Evolutionary conservation across 2,888 invertebrate species (phyloP).

Genomic region (Ditula angustiorana): DNA sequence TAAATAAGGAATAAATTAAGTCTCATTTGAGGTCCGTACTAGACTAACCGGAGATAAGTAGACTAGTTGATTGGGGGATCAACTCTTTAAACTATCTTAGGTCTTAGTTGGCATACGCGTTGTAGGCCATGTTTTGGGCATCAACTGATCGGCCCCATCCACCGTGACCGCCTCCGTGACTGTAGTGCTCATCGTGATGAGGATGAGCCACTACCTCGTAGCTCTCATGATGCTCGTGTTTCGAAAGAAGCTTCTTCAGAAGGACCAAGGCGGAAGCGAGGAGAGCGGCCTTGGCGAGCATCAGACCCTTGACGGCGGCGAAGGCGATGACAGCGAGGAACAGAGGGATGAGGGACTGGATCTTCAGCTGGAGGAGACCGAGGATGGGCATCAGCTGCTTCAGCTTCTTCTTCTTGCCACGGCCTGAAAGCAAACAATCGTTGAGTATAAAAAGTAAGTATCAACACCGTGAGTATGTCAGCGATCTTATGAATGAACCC

Average conservation of each 20-base stretch:
- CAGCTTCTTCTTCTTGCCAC: conserved; percentile 92
- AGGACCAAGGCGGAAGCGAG: conserved; percentile 90
- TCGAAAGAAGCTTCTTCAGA: conserved; percentile 88
- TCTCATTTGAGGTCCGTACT: conserved; percentile 74
- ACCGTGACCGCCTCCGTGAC: conserved; percentile 83
- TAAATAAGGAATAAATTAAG: conserved; percentile 81
- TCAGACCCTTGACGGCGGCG: conserved; percentile 93
- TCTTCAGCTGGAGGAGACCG: conserved; percentile 92
- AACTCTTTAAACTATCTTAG: conserved; percentile 58
- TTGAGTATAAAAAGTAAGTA: background rate
- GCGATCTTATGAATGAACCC: too few relatives aligned
- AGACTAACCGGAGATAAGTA: conserved; percentile 59
- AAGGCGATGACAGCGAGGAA: conserved; percentile 91
- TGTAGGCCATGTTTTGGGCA: conserved; percentile 90
- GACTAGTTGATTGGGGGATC: conserved; percentile 36
- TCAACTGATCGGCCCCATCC: conserved; percentile 89
- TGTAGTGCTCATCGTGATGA: conserved; percentile 86
- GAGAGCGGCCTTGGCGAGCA: conserved; percentile 93
- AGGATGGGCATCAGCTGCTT: conserved; percentile 91
- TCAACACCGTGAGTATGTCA: too few relatives aligned
- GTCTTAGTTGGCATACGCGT: conserved; percentile 85
- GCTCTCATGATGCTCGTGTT: conserved; percentile 88
- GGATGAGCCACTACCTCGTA: conserved; percentile 92
- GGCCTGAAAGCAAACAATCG: conserved; percentile 81
- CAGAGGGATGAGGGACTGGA: conserved; percentile 91